Base-by-base conservation (phyloP, 2,888 invertebrate genomes). In the Mythimna albipuncta region DNA sequence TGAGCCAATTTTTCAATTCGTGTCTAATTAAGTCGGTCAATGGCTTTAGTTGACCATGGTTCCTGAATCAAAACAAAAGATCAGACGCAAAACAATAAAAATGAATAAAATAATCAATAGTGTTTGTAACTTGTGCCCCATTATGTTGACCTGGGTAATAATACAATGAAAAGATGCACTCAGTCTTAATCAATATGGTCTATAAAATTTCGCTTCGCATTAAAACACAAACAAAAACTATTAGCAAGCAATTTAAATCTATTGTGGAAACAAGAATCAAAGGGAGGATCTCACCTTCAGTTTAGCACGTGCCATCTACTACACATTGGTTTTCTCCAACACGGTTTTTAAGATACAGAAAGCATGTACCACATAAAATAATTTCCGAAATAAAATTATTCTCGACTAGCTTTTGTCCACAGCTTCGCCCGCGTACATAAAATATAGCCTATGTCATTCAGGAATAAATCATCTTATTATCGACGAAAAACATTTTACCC, bases 161-260 rank as follows among this genome's bases (percentile, higher is more conserved):
- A 35, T 63, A 35, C 10, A 50, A 78, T 70, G 57, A 78, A 44
- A 64, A 44, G 26, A 35, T 72, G 44, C 52, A 59, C 41, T 32
- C 19, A 19, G 21, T 19, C 47, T 32, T 47, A 55, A 64, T 71
- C 11, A 64, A 59, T 55, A 41, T 11, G 38, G 9, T 38, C 41
- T 61, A 79, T 63, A 44, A 61, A 62, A 79, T 16, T 44, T 79
- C 79, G 79, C 79, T 55, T 64, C 4, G 75, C 72, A 72, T 26
- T 58, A 5, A 50, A 50, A 68, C 26, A 62, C 41, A 50, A 16
- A 41, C 7, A 32, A 47, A 2, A 65, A 1, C 44, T 62, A 61
- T 41, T 50, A 35, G 57, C 72, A 21, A 50, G 64, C 26, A 9
- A 32, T 13, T 13, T 10, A n/a, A 61, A 10, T 26, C 2, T 13